Evolutionary conservation across 2,888 invertebrate genomes (phyloP).

Genomic region (Chironomus tentans): DNA sequence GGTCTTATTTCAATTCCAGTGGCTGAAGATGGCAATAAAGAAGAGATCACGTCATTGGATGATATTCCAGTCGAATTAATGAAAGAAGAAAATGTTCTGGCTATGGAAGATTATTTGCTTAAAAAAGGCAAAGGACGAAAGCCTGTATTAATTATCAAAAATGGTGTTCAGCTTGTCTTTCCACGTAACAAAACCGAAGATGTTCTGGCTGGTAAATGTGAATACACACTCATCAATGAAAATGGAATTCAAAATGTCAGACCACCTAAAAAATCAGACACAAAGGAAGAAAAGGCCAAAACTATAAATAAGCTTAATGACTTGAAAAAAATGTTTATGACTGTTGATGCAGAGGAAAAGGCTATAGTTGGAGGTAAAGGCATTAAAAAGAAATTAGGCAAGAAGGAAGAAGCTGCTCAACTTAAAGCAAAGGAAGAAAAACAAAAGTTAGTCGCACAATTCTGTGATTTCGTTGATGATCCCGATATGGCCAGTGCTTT

Average conservation of each 20-base stretch:
- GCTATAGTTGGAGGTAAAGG: no score
- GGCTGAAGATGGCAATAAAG: slow-evolving; percentile 42
- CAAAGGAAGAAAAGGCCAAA: no score
- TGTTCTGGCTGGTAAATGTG: slow-evolving; percentile 62
- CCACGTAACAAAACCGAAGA: slow-evolving; percentile 66
- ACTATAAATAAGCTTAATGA: no score
- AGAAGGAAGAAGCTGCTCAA: background rate
- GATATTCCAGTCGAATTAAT: slow-evolving; percentile 62
- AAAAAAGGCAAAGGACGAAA: slow-evolving; percentile 46
- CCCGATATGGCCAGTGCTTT: slow-evolving; percentile 57
- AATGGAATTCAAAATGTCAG: slow-evolving; percentile 66
- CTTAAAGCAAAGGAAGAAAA: no score
- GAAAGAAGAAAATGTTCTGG: slow-evolving; percentile 58
- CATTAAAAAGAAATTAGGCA: background rate
- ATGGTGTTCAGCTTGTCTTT: slow-evolving; percentile 63
- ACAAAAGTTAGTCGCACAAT: background rate
- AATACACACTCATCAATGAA: slow-evolving; percentile 69
- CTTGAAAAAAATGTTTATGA: no score
- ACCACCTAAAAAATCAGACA: slow-evolving; percentile 38
- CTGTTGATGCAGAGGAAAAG: no score
- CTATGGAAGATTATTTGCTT: slow-evolving; percentile 64
- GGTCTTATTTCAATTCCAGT: slow-evolving; percentile 60
- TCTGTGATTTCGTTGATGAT: slow-evolving; percentile 46
- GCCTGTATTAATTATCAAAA: slow-evolving; percentile 58
- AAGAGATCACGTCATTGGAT: slow-evolving; percentile 51